Evolutionary conservation across 2,113 vertebrate genomes (phyloP).

Genomic region (Xenopus tropicalis): DNA sequence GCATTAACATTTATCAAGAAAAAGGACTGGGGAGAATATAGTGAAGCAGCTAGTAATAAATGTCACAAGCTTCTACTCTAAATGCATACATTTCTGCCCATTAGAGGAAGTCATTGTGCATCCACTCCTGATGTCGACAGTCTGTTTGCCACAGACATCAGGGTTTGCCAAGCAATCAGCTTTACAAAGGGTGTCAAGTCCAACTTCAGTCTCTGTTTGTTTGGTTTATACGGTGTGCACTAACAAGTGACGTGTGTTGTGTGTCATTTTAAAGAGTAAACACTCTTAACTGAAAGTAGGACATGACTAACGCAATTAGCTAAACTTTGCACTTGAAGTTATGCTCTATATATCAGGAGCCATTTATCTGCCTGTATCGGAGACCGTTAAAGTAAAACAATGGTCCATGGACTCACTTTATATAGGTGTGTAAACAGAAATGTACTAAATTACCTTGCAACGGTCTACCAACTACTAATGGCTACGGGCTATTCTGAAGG

Average conservation of each 20-base stretch:
- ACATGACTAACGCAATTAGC: neutral
- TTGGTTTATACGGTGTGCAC: neutral
- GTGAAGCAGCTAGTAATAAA: too few species aligned
- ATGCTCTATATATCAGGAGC: conserved; percentile 5
- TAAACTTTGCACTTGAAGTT: conserved; percentile 28
- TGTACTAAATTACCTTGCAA: conserved; percentile 1
- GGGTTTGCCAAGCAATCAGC: too few species aligned
- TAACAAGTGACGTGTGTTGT: conserved; percentile 24
- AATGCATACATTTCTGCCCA: too few species aligned
- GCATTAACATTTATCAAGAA: too few species aligned
- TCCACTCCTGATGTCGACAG: too few species aligned
- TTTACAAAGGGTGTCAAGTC: too few species aligned
- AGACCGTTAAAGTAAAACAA: neutral
- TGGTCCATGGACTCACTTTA: too few species aligned
- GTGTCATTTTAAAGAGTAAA: conserved; percentile 22
- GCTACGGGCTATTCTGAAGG: neutral
- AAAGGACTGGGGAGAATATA: too few species aligned
- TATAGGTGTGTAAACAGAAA: neutral
- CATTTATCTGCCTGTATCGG: conserved; percentile 1
- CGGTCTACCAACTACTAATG: neutral
- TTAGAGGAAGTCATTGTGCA: too few species aligned
- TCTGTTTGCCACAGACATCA: too few species aligned
- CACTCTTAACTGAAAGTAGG: neutral
- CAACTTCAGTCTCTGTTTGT: neutral
- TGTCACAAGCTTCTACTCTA: too few species aligned